Evolutionary conservation across 1,140 invertebrate species (phyloP), one percentile per base, ranked within the genome.

Genomic region (Nixonia krombeini): DNA sequence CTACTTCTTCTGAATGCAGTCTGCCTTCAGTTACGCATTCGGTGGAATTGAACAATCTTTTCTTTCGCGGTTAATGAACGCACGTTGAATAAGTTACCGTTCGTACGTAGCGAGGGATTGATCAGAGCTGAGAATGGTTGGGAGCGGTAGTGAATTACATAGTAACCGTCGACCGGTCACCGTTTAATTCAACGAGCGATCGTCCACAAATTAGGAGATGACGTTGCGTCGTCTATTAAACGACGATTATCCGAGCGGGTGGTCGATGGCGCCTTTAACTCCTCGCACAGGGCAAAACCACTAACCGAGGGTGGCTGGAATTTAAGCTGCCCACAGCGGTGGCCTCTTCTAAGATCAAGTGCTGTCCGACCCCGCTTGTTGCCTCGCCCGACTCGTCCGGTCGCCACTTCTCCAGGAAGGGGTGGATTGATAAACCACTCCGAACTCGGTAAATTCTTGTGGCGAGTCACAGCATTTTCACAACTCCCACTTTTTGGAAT

Each of bases 331-430:
- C 70, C 70, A 50, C 70, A 68, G 70, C 64, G 64, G 64, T 68
- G 70, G 70, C 63, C 70, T 68, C 65, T 64, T 69, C 70, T 69
- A 72, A 72, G 70, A 72, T 72, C 70, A 72, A 72, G 70, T 72
- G 63, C 70, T 65, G 63, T 68, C 42, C 66, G 56, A 57, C 52
- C 53, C 17, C 47, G 37, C 46, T 31, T 41, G 49, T 44, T 21
- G 49, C 46, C 64, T 46, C 7, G 33, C 17, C 3, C 56, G 56
- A 57, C n/a, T n/a, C n/a, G n/a, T n/a, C 70, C 65, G 70, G 61
- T 62, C 61, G 51, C 45, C n/a, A n/a, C n/a, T n/a, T n/a, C n/a
- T n/a, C n/a, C n/a, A 51, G 52, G 33, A 41, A 49, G 23, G 55
- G 55, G 55, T 49, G 55, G 61, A 72, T 72, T 72, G 65, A 69